Percentiles rank a stretch among this genome's conserved stretches.
Evolutionary conservation across 2,888 invertebrate genomes (phyloP).

Genomic region (Diogma glabrata): DNA sequence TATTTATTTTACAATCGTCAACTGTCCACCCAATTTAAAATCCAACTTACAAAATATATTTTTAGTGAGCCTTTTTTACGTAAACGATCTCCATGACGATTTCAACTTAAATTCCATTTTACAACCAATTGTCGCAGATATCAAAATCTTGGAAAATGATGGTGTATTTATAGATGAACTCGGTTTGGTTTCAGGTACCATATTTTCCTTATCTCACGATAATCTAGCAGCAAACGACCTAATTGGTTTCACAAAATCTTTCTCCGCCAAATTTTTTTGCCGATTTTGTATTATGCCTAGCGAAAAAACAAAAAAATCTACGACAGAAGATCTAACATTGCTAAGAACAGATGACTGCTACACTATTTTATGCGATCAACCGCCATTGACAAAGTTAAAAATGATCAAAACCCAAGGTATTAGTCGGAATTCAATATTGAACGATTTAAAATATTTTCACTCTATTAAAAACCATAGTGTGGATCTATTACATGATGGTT

Average conservation of each 20-base stretch:
- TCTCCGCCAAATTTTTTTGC: constrained; percentile 3
- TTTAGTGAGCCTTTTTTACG: constrained; percentile 3
- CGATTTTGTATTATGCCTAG: constrained; percentile 5
- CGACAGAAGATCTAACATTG: neutral
- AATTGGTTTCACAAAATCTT: constrained; percentile 6
- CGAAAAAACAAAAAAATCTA: constrained; percentile 1
- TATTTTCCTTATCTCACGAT: constrained; percentile 5
- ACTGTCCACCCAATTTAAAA: neutral
- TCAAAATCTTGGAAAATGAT: constrained; percentile 5
- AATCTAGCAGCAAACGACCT: constrained; percentile 3
- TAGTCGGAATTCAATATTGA: neutral
- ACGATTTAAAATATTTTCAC: constrained; percentile 2
- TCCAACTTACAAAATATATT: neutral
- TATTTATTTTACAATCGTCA: neutral
- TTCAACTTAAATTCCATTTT: constrained; percentile 1
- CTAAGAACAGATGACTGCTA: neutral
- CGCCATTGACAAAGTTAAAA: neutral
- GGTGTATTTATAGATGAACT: constrained; percentile 3
- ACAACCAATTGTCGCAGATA: constrained; percentile 4
- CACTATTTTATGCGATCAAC: neutral
- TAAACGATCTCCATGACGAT: neutral
- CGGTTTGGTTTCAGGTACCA: neutral
- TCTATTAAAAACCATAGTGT: neutral
- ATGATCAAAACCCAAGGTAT: neutral
- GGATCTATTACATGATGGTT: constrained; percentile 1